A percentile compares a stretch with the other conserved stretches of the same genome.
Conservation (phyloP, 2,888 invertebrate species). For the Patella pellucida region DNA sequence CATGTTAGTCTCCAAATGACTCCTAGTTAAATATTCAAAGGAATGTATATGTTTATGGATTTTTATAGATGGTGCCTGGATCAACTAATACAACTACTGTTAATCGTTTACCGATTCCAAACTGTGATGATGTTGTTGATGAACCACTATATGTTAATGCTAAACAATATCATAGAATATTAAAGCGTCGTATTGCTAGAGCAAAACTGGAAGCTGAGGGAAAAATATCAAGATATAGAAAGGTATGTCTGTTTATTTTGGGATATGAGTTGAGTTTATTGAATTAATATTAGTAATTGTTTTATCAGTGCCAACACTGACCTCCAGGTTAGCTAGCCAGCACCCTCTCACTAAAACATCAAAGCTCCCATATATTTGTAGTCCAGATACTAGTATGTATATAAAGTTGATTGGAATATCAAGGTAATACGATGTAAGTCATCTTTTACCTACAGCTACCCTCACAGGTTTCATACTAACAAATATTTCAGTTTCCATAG, state of each 20-base stretch:
- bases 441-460: no score
- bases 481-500: no score
- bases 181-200: conserved; percentile 92
- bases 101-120: conserved; percentile 15
- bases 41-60: neutral
- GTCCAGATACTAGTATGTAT: no score
- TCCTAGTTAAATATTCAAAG: no score
- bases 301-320: no score
- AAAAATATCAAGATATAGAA: conserved; percentile 95
- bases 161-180: conserved; percentile 95
- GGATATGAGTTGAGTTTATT: neutral
- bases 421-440: no score
- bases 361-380: neutral
- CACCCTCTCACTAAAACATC: no score
- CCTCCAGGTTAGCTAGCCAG: no score
- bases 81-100: conserved; percentile 37
- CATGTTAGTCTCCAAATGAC: no score
- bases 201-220: conserved; percentile 95
- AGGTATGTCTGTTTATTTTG: conserved; percentile 74
- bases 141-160: conserved; percentile 98
- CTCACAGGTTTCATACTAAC: no score
- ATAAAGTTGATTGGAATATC: no score
- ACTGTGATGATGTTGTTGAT: conserved; percentile 76
- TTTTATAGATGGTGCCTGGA: conserved; percentile 34
- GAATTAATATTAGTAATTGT: neutral